Conservation (phyloP, 2,888 invertebrate species). For the Epinotia ramella region DNA sequence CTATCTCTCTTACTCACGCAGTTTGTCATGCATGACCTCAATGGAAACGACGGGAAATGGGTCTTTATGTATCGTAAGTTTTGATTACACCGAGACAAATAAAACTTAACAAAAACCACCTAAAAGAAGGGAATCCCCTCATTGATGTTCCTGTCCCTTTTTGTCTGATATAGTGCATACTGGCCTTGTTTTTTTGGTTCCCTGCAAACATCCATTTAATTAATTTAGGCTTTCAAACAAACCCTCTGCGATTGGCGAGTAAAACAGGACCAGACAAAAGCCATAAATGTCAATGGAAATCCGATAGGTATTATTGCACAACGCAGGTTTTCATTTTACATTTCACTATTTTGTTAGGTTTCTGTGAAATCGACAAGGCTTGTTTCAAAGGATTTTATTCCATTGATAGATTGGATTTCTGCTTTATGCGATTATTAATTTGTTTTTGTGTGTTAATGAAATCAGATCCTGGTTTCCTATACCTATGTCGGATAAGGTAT, state of each 20-base stretch:
- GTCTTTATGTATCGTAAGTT: too few relatives aligned
- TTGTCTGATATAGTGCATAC: too few relatives aligned
- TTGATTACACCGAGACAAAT: too few relatives aligned
- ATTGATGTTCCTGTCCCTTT: too few relatives aligned
- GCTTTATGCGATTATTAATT: not conserved
- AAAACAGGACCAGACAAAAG: conserved; percentile 12
- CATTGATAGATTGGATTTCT: conserved; percentile 2
- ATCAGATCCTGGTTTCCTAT: not conserved
- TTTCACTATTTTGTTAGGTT: conserved; percentile 18
- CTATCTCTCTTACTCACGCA: too few relatives aligned
- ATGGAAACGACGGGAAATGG: too few relatives aligned
- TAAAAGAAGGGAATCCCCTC: too few relatives aligned
- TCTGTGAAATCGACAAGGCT: not conserved
- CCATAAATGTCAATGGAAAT: conserved; percentile 16
- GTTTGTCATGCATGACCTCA: too few relatives aligned
- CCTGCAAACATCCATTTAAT: conserved; percentile 15
- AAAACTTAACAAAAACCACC: too few relatives aligned
- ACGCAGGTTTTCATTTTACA: conserved; percentile 17
- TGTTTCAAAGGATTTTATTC: conserved; percentile 21
- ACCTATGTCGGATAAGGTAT: too few relatives aligned
- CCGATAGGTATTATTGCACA: conserved; percentile 12
- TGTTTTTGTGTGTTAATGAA: not conserved
- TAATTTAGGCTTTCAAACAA: conserved; percentile 3
- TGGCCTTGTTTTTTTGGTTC: not conserved
- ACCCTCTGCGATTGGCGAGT: not conserved